Percentiles rank a stretch among this genome's conserved stretches.
Evolutionary conservation across 30 jellyfish, hydroid and myxozoan species (phyloP).

Genomic region (Hydractinia symbiolongicarpus): DNA sequence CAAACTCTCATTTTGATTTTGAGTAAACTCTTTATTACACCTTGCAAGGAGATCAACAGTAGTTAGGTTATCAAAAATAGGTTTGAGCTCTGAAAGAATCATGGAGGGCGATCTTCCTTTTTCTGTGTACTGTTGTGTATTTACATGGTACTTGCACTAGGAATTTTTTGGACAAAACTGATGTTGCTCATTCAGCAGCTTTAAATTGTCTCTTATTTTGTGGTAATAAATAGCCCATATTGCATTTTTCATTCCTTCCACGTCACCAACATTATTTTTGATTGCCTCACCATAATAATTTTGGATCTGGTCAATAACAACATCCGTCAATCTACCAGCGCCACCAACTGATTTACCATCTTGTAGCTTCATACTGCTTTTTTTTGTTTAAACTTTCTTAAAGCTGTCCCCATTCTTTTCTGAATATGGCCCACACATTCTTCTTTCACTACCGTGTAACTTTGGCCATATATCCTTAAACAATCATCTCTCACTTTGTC

Average conservation of each 20-base stretch:
- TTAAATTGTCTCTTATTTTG: neutral
- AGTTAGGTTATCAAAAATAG: neutral
- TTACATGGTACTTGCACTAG: neutral
- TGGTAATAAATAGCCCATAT: constrained; percentile 6
- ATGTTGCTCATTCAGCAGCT: neutral
- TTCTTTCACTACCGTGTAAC: constrained; percentile 24
- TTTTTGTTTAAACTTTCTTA: constrained; percentile 29
- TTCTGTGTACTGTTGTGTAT: neutral
- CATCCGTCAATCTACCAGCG: constrained; percentile 18
- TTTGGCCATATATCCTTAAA: constrained; percentile 23
- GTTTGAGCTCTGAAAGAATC: neutral
- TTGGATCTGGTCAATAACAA: constrained; percentile 1
- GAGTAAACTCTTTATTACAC: no score
- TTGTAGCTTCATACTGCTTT: constrained; percentile 20
- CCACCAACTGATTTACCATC: constrained; percentile 38
- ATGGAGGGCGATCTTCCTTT: neutral
- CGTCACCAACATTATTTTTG: neutral
- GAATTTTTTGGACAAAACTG: neutral
- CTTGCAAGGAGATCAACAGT: no score
- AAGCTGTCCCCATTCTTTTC: constrained; percentile 36
- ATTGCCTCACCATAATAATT: neutral
- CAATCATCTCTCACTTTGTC: constrained; percentile 30
- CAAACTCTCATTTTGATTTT: no score
- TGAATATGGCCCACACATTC: constrained; percentile 47
- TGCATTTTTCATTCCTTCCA: neutral